A percentile compares a stretch with the other conserved stretches of the same genome.
Evolutionary conservation across 2,888 invertebrate genomes (phyloP).

Genomic region (Harmothoe impar): DNA sequence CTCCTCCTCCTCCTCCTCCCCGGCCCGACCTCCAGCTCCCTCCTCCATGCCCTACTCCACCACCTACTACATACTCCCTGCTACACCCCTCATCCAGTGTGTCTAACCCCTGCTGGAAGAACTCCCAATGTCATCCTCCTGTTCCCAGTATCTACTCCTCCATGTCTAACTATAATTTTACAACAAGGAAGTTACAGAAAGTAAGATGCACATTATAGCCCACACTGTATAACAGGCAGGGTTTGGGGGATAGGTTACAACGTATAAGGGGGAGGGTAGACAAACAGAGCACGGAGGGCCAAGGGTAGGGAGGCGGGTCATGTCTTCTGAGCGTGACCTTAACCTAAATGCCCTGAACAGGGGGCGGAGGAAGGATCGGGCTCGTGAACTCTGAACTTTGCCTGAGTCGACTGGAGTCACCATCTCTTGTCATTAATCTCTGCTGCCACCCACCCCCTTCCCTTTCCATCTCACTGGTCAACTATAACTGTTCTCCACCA

Average conservation of each 20-base stretch:
- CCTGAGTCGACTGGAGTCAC: neutral
- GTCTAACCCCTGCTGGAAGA: neutral
- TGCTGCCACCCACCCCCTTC: neutral
- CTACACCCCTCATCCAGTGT: neutral
- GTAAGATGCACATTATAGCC: too few species aligned
- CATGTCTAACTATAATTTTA: neutral
- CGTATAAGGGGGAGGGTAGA: neutral
- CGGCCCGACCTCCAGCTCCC: neutral
- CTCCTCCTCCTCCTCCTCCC: neutral
- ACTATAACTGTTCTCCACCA: neutral
- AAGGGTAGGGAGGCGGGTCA: constrained; percentile 17
- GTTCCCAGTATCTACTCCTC: neutral
- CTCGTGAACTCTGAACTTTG: constrained; percentile 43
- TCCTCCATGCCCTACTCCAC: neutral
- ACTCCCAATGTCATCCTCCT: neutral
- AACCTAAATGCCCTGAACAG: constrained; percentile 39
- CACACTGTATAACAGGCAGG: too few species aligned
- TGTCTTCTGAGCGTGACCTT: constrained; percentile 46
- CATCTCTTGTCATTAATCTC: neutral
- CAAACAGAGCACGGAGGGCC: neutral
- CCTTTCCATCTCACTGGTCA: neutral
- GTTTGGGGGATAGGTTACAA: too few species aligned
- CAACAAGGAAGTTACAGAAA: too few species aligned
- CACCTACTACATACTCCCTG: neutral
- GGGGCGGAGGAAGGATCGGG: neutral